Conservation (phyloP, 2,888 invertebrate genomes). For the Meloe dianella region DNA sequence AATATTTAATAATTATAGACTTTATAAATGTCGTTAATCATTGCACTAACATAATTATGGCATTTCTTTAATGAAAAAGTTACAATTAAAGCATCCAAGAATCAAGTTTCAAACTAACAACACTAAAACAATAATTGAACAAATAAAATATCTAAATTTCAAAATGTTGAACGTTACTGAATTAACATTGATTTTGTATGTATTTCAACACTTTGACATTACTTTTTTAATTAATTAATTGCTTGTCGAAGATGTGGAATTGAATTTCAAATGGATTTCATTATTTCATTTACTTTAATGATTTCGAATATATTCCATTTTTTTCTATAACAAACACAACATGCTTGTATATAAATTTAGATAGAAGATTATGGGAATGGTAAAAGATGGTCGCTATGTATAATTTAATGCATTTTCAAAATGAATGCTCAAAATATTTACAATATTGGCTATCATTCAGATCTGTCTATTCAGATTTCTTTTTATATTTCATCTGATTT, state of each 20-base stretch:
- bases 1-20: background rate
- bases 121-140: background rate
- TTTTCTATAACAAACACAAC: background rate
- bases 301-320: too few relatives aligned
- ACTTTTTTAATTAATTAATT: constrained; percentile 6
- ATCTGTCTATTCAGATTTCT: constrained; percentile 16
- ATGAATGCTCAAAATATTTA: background rate
- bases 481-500: constrained; percentile 28
- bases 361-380: background rate
- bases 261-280: constrained; percentile 19
- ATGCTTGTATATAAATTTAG: background rate
- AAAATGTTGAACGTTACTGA: background rate
- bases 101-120: background rate
- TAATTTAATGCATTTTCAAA: background rate
- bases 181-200: background rate
- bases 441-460: background rate
- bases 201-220: background rate
- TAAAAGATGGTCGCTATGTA: background rate
- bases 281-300: too few relatives aligned
- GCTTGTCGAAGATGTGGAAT: constrained; percentile 9
- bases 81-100: background rate
- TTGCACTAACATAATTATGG: background rate
- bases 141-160: background rate
- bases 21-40: background rate
- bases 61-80: background rate